Evolutionary conservation across 1,140 invertebrate genomes (phyloP), one percentile per base, ranked within the genome.

Genomic region (Wasmannia auropunctata): DNA sequence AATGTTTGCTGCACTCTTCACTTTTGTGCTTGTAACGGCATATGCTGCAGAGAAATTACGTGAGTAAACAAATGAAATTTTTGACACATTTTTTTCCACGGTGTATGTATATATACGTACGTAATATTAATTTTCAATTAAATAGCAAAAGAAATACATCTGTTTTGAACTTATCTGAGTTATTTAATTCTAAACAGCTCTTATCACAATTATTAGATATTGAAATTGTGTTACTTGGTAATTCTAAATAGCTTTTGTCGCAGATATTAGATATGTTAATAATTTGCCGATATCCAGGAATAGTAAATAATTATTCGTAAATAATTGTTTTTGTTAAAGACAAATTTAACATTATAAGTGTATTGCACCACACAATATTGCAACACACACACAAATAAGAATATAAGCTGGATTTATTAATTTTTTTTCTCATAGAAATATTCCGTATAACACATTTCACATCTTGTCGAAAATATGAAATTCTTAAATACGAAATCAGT

Each of bases 11-110:
- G 34, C 19, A 75, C 0, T 43, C 16, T 37, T 75, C 28, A 10
- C 22, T 3, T 43, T 81, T 37, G 11, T 31, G 22, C 14, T 75
- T 19, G 34, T 19, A 8, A 56, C 34, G 19, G 8, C 51, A 19
- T 6, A n/a, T 25, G 51, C 31, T 11, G 62, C 75, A 49, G 40
- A 58, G 5, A 56, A 77, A 34, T 22, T 77, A 34, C 75, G 75
- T 77, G 2, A 77, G 75, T 77, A 63, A 62, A 49, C 8, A n/a
- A 11, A 56, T 14, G 28, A 10, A 14, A 40, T 25, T 70, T 31
- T 1, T 6, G 4, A 51, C 14, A 16, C 16, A 62, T 62, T 60
- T 60, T 31, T 60, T 31, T 37, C 28, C 0, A 31, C 5, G 2
- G 31, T 5, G 5, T 60, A 25, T 16, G 25, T n/a, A n/a, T n/a